These are phyloP conservation scores for Hydrophis major DNA, from an alignment of 2,797 vertebrate genomes.

Conservation along the genomic window DNA sequence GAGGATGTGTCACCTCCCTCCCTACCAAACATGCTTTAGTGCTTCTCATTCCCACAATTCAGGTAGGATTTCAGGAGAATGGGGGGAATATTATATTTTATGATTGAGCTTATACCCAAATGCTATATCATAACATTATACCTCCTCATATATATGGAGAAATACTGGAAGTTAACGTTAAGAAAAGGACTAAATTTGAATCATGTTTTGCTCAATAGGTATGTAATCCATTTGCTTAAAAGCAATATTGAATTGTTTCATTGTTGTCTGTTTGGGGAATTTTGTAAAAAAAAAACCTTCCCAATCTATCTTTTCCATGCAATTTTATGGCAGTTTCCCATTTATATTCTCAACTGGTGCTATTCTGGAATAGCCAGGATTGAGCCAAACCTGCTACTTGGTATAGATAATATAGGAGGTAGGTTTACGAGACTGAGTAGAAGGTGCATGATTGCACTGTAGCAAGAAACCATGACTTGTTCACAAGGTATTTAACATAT, in stretches of 20 bases:
- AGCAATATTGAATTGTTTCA: too few species aligned
- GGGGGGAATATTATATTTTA: background rate
- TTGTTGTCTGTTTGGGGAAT: too few species aligned
- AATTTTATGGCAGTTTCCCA: background rate
- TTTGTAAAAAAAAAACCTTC: too few species aligned
- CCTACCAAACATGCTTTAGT: background rate
- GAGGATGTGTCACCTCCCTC: background rate
- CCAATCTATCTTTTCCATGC: background rate
- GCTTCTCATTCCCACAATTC: background rate
- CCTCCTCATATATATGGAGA: background rate
- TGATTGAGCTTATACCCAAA: background rate
- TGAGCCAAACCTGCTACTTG: background rate
- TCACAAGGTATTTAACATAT: background rate
- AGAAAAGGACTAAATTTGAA: background rate
- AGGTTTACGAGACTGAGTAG: background rate
- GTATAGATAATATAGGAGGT: background rate
- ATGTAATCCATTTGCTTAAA: too few species aligned
- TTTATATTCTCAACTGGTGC: background rate
- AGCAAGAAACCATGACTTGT: background rate
- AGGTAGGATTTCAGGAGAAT: background rate
- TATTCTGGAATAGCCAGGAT: background rate
- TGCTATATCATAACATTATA: background rate
- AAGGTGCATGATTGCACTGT: background rate
- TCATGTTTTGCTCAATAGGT: background rate
- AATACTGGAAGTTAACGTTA: background rate